Base-by-base conservation (phyloP, 64 coral and sea anemone species). In the Pocillopora damicornis region DNA sequence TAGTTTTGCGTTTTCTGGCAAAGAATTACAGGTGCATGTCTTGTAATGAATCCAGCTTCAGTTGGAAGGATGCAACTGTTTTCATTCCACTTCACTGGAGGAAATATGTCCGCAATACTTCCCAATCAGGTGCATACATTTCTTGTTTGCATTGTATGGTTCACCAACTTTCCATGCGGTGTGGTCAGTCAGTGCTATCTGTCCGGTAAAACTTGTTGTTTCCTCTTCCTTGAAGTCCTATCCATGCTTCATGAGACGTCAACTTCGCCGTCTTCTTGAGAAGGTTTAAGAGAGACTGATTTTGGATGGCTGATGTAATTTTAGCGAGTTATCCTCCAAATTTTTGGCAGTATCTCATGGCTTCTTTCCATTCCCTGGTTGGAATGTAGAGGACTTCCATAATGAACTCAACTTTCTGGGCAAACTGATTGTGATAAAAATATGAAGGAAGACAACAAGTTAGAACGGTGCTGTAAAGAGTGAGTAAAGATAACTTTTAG, bases 381-480 rank as follows among this genome's bases (percentile, higher is more conserved):
- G 61, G 79, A n/a, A 82, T 65, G 14, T 82, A 60, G 60, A 82
- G 37, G 58, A 82, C 79, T 65, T 42, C 60, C 79, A 82, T 82
- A 15, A 64, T 15, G 1, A 22, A 42, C 79, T 61, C 79, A 82
- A 16, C 79, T 61, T 0, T 15, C 62, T 17, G 79, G 14, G 65
- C 79, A 67, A 8, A 61, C 35, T 15, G 79, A 15, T 17, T 1
- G 60, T 82, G 79, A 34, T 61, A 22, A 22, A 23, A 23, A 68
- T 68, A 68, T 22, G 65, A 0, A 68, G 65, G 65, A 68, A 0
- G 65, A 68, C 18, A 22, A 17, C 7, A 68, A 68, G 20, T 64
- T 18, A 64, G 4, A 64, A 13, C 14, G 62, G 3, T 5, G 8
- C 60, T 61, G 60, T 30, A 30, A 0, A 30, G 30, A 30, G 30